phyloP scores from a whole-genome alignment of 1,140 invertebrate species.

The Grapholita molesta region DNA sequence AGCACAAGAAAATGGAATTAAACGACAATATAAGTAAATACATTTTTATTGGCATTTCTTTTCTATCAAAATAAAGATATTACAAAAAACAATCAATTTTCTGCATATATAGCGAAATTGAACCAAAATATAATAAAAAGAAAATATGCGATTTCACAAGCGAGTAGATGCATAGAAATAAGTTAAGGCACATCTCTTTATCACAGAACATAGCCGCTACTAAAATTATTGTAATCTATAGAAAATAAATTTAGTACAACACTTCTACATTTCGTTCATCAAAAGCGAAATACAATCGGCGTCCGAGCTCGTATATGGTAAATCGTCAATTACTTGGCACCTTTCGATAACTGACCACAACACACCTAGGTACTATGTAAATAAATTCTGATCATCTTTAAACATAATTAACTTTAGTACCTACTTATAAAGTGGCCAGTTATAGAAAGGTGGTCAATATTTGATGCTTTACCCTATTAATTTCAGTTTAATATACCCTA shows the following conservation, averaged over 20 bases:
- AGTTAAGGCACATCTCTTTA: slow-evolving; percentile 62
- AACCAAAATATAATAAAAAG: slow-evolving; percentile 19
- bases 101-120: slow-evolving; percentile 18
- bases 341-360: too few species aligned
- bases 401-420: too few species aligned
- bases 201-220: slow-evolving; percentile 58
- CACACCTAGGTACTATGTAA: too few species aligned
- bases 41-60: slow-evolving; percentile 37
- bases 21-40: not conserved
- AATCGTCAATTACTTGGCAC: too few species aligned
- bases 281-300: not conserved
- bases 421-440: too few species aligned
- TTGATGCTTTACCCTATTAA: too few species aligned
- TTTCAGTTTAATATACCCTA: too few species aligned
- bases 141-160: slow-evolving; percentile 10
- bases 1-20: not conserved
- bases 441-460: too few species aligned
- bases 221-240: slow-evolving; percentile 8
- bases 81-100: slow-evolving; percentile 20
- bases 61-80: slow-evolving; percentile 30
- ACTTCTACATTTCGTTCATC: slow-evolving; percentile 19
- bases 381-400: too few species aligned
- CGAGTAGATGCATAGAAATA: slow-evolving; percentile 22
- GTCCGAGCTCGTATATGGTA: too few species aligned
- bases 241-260: not conserved